Conservation (phyloP, 2,888 invertebrate species). For the Tinea pellionella region DNA sequence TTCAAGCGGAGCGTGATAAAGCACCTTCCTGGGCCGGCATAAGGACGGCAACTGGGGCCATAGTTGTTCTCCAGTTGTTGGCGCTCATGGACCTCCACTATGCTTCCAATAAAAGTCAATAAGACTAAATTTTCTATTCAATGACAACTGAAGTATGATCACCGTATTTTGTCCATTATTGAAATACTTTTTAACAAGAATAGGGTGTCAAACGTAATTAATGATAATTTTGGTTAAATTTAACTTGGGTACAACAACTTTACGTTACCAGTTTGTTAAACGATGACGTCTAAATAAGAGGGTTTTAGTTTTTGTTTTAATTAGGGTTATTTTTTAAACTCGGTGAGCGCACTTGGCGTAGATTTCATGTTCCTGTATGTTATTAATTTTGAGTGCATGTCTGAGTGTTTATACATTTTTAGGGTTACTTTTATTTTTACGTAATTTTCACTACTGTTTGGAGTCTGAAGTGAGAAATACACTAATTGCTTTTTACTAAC, state of each 20-base stretch:
- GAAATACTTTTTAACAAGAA: not conserved
- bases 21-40: too few species aligned
- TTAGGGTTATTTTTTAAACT: not conserved
- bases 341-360: not conserved
- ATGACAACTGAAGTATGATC: too few species aligned
- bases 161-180: too few species aligned
- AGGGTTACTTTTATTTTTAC: not conserved
- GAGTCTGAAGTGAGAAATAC: too few species aligned
- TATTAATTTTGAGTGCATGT: not conserved
- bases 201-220: conserved; percentile 20
- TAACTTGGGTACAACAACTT: conserved; percentile 17
- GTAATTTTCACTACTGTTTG: too few species aligned
- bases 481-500: too few species aligned
- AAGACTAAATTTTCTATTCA: too few species aligned
- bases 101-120: too few species aligned
- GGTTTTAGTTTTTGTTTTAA: conserved; percentile 7
- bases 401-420: not conserved
- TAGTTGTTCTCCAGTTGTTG: too few species aligned
- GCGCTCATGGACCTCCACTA: too few species aligned
- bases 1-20: too few species aligned
- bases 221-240: conserved; percentile 26
- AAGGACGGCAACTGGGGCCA: too few species aligned
- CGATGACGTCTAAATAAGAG: conserved; percentile 21
- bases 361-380: not conserved
- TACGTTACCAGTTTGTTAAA: conserved; percentile 25